phyloP scores from a whole-genome alignment of 92 coral and sea anemone genomes.

The Zoanthus solanderi region DNA sequence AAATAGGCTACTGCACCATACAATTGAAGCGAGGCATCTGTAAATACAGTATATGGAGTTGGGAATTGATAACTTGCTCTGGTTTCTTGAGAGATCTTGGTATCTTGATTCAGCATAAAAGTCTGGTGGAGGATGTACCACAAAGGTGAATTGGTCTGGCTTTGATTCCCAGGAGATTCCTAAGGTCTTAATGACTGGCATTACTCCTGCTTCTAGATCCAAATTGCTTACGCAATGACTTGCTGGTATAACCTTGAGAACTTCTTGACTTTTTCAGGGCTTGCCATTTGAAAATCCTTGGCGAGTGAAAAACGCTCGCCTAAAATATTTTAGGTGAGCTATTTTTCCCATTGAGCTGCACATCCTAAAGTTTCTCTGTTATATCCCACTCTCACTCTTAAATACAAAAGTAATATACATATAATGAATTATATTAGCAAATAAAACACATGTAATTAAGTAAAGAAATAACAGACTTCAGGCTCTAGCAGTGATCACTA shows the following conservation, averaged over 20 bases:
- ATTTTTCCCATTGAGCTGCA: too few relatives aligned
- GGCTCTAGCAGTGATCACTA: too few relatives aligned
- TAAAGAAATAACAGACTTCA: too few relatives aligned
- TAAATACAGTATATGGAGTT: slow-evolving; percentile 44
- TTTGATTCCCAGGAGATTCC: slow-evolving; percentile 11
- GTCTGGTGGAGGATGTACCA: slow-evolving; percentile 4
- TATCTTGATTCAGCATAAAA: neutral
- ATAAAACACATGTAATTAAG: too few relatives aligned
- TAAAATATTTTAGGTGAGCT: too few relatives aligned
- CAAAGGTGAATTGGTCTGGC: too few relatives aligned
- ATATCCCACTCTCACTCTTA: too few relatives aligned
- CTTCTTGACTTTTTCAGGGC: neutral
- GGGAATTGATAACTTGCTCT: neutral
- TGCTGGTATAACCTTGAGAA: neutral
- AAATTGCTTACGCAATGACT: neutral
- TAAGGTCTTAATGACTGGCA: neutral
- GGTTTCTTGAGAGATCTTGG: neutral
- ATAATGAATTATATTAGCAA: too few relatives aligned
- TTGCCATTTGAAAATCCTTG: too few relatives aligned
- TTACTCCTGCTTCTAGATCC: slow-evolving; percentile 1
- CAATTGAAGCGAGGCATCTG: slow-evolving; percentile 58
- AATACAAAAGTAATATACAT: too few relatives aligned
- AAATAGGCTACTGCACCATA: slow-evolving; percentile 63
- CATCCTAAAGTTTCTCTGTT: too few relatives aligned
- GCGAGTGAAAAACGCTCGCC: too few relatives aligned